Evolutionary conservation across 2,113 vertebrate species (phyloP), one percentile per base, ranked within the genome.

Genomic region (Artemisiospiza belli): DNA sequence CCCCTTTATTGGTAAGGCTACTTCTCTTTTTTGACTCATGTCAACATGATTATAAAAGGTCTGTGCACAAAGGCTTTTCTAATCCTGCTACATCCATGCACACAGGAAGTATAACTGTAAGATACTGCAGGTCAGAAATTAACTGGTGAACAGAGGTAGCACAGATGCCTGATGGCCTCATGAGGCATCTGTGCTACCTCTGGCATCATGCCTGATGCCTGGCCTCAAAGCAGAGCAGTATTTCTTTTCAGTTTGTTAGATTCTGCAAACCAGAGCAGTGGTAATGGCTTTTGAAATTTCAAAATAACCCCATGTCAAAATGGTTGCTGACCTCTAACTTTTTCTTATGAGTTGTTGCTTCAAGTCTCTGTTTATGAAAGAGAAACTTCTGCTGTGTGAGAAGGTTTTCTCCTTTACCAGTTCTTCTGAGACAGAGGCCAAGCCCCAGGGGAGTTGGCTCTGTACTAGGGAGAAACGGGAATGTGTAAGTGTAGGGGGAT

Each of bases 371-470:
- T 31, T 83, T 90, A 83, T 72, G 10, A 47, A 82, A 81, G 43
- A 78, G 37, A 81, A 77, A 27, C 12, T 75, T 78, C 30, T 75
- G 33, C 47, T 78, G 15, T 75, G 19, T 59, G 18, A 79, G 51
- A 87, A 93, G 16, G 33, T 67, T 96, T 39, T 91, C 64, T 87
- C 25, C 31, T 73, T 86, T 68, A 87, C 25, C 15, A 20, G 20
- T 84, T 68, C 49, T 72, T 78, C 28, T 57, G 62, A 76, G 47
- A 37, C 3, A 9, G 47, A 82, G 52, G 49, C 54, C 49, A 63
- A 59, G 33, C 30, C 51, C 30, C 30, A 63, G 31, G 18, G 35
- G 19, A 64, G 13, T 14, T 30, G n/a, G 59, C 30, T 83, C 12
- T 67, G 11, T 37, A 7, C 24, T 63, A 24, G 22, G 33, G 25